Conservation (phyloP, 2,888 invertebrate species). For the Nyleta sp. region DNA sequence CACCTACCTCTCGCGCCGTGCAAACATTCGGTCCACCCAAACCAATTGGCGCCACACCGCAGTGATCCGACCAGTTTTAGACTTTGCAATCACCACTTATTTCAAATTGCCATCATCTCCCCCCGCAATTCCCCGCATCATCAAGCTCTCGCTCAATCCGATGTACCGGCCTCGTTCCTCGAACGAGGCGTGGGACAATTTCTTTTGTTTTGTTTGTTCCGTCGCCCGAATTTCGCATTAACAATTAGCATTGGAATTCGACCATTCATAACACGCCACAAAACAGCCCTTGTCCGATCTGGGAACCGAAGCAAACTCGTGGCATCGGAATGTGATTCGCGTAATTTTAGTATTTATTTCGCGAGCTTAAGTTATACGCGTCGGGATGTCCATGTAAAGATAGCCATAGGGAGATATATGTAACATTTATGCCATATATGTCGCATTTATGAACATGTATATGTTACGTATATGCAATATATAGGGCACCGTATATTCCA, state of each 20-base stretch:
- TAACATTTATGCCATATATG: too few species aligned
- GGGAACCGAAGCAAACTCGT: conserved; percentile 52
- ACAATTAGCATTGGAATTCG: conserved; percentile 2
- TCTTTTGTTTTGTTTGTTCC: too few species aligned
- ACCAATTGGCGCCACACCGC: conserved; percentile 17
- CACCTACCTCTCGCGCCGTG: conserved; percentile 43
- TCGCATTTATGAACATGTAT: too few species aligned
- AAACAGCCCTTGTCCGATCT: conserved; percentile 30
- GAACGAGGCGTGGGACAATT: too few species aligned
- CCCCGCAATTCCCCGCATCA: not conserved
- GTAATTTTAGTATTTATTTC: conserved; percentile 30
- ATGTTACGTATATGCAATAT: too few species aligned
- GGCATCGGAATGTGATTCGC: conserved; percentile 37
- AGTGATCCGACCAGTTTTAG: not conserved
- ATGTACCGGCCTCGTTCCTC: too few species aligned
- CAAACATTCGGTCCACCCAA: conserved; percentile 2
- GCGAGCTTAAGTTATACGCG: not conserved
- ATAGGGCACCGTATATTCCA: too few species aligned
- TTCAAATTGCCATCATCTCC: not conserved
- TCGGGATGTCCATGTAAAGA: too few species aligned
- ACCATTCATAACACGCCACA: not conserved
- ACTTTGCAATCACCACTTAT: not conserved
- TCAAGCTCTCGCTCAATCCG: too few species aligned
- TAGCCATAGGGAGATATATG: too few species aligned
- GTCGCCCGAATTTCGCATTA: too few species aligned